phyloP scores from a whole-genome alignment of 2,113 vertebrate genomes.

The Sinocyclocheilus anophthalmus region DNA sequence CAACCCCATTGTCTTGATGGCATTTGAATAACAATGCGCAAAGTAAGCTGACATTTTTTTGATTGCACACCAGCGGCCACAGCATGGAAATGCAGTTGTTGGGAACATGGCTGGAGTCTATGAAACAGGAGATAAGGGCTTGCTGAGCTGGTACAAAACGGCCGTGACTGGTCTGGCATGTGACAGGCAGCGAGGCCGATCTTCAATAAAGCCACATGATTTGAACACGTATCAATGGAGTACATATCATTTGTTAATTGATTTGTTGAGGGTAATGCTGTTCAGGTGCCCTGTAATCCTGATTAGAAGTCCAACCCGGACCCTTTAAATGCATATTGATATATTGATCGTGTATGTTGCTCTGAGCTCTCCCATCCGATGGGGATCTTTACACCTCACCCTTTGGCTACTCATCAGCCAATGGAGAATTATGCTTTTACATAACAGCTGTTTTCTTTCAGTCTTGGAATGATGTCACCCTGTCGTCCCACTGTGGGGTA shows the following conservation, averaged over 20 bases:
- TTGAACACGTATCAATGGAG: slow-evolving; percentile 43
- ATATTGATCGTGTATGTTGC: slow-evolving; percentile 79
- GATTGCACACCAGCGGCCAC: slow-evolving; percentile 58
- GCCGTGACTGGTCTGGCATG: background rate
- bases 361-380: slow-evolving; percentile 74
- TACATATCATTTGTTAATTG: slow-evolving; percentile 60
- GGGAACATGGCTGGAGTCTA: slow-evolving; percentile 43
- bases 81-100: slow-evolving; percentile 57
- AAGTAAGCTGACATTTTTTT: slow-evolving; percentile 59
- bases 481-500: background rate
- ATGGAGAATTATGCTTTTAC: slow-evolving; percentile 53
- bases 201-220: slow-evolving; percentile 49
- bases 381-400: slow-evolving; percentile 67
- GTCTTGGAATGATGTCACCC: slow-evolving; percentile 40
- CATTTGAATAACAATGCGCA: slow-evolving; percentile 66
- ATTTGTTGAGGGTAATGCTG: slow-evolving; percentile 57
- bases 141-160: slow-evolving; percentile 49
- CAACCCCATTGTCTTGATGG: slow-evolving; percentile 59
- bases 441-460: slow-evolving; percentile 54
- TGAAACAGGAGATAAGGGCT: slow-evolving; percentile 55
- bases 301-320: slow-evolving; percentile 44
- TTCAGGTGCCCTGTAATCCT: slow-evolving; percentile 50
- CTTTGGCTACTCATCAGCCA: slow-evolving; percentile 50
- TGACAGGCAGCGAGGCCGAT: slow-evolving; percentile 20
- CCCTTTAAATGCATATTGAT: slow-evolving; percentile 82